These are phyloP conservation scores for Aphis craccivora DNA, from an alignment of 1,140 invertebrate species.

Conservation along the genomic window DNA sequence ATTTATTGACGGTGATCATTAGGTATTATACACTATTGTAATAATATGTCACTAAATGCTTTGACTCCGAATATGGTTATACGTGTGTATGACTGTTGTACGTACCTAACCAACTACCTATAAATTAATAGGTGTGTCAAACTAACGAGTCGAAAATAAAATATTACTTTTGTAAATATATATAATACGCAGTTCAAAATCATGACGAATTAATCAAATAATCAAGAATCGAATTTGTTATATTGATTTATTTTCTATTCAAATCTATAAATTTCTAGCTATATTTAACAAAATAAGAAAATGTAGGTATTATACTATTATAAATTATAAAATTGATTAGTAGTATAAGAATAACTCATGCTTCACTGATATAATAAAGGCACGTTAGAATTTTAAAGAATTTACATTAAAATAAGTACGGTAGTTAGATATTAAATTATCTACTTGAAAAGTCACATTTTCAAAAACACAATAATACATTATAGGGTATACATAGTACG, in stretches of 20 bases:
- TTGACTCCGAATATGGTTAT: background rate
- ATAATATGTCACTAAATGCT: slow-evolving; percentile 10
- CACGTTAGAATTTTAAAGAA: background rate
- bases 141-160: slow-evolving; percentile 2
- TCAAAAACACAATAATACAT: background rate
- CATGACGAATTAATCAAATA: background rate
- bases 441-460: background rate
- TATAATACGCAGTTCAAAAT: background rate
- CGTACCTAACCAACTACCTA: background rate
- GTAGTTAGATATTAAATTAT: background rate
- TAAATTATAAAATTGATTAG: background rate
- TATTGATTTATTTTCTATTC: background rate
- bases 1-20: slow-evolving; percentile 1
- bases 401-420: background rate
- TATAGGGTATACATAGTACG: background rate
- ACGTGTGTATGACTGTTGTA: background rate
- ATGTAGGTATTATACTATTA: background rate
- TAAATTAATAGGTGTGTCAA: slow-evolving; percentile 20
- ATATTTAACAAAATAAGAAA: background rate
- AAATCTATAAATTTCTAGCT: background rate
- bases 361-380: background rate
- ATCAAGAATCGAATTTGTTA: background rate
- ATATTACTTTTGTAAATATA: background rate
- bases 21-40: slow-evolving; percentile 11
- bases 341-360: background rate